Evolutionary conservation across 2,113 vertebrate genomes (phyloP).

Genomic region (Dryoscopus gambensis): DNA sequence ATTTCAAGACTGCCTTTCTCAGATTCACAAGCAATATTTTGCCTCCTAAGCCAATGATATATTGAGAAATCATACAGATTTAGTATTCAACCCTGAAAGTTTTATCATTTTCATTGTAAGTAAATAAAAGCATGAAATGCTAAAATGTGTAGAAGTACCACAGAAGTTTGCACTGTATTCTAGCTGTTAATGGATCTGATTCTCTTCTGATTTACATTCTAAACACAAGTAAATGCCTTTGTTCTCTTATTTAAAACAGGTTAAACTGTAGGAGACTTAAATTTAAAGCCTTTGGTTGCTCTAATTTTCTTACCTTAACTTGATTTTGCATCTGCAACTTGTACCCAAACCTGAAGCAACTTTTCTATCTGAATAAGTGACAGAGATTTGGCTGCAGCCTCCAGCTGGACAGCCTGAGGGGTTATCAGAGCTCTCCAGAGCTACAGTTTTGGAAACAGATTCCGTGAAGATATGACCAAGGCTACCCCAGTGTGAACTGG

Average conservation of each 20-base stretch:
- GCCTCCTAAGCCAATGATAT: background rate
- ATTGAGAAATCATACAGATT: background rate
- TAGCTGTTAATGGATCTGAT: background rate
- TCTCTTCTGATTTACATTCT: background rate
- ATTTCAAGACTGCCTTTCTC: background rate
- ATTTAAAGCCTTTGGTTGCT: background rate
- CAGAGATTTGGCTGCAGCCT: background rate
- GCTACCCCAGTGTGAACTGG: background rate
- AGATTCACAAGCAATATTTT: background rate
- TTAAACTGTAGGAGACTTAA: background rate
- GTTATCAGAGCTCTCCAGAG: background rate
- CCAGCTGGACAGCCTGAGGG: background rate
- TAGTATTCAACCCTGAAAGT: background rate
- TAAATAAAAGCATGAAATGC: background rate
- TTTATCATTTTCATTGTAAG: background rate
- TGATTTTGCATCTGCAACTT: background rate
- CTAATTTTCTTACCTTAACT: background rate
- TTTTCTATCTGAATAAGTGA: background rate
- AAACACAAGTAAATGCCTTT: background rate
- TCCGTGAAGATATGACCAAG: background rate
- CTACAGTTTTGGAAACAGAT: background rate
- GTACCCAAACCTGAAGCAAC: background rate
- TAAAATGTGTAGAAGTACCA: background rate
- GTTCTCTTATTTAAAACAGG: background rate
- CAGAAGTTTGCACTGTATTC: background rate